Conservation (phyloP, 2,888 invertebrate species). For the Euzophera pinguis region DNA sequence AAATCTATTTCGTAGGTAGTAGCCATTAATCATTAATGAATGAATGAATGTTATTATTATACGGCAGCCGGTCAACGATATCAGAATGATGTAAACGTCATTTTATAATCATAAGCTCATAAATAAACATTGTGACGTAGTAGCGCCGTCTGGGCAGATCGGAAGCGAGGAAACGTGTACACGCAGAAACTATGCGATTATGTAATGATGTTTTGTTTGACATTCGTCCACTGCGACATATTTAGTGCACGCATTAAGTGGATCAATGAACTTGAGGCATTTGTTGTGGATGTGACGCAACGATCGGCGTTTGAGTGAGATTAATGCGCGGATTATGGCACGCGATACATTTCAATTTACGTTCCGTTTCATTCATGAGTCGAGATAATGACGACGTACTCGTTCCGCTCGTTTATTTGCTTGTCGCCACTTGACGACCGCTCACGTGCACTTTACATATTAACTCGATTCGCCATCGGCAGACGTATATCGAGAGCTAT, state of each 20-base stretch:
- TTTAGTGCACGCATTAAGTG: constrained; percentile 75
- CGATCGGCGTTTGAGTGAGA: constrained; percentile 76
- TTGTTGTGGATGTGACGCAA: constrained; percentile 71
- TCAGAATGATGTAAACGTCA: constrained; percentile 73
- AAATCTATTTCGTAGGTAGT: constrained; percentile 74
- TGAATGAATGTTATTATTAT: constrained; percentile 73
- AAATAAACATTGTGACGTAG: constrained; percentile 75
- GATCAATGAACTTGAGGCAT: constrained; percentile 79
- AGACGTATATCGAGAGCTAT: constrained; percentile 22
- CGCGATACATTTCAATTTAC: constrained; percentile 79
- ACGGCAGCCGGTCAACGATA: constrained; percentile 71
- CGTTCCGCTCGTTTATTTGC: constrained; percentile 65
- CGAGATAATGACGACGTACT: constrained; percentile 69
- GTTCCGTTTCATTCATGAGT: constrained; percentile 76
- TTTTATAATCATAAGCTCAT: constrained; percentile 77
- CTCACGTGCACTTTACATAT: constrained; percentile 44
- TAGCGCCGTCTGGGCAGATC: constrained; percentile 25
- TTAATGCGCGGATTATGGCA: constrained; percentile 79
- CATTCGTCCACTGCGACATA: constrained; percentile 74
- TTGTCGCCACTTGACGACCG: constrained; percentile 42
- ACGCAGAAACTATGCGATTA: constrained; percentile 58
- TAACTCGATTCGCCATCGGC: constrained; percentile 27
- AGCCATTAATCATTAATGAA: constrained; percentile 73
- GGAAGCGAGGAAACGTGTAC: constrained; percentile 40
- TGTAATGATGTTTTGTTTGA: constrained; percentile 77